Conservation (phyloP, 2,797 vertebrate genomes). For the Spinus olivaceus region DNA sequence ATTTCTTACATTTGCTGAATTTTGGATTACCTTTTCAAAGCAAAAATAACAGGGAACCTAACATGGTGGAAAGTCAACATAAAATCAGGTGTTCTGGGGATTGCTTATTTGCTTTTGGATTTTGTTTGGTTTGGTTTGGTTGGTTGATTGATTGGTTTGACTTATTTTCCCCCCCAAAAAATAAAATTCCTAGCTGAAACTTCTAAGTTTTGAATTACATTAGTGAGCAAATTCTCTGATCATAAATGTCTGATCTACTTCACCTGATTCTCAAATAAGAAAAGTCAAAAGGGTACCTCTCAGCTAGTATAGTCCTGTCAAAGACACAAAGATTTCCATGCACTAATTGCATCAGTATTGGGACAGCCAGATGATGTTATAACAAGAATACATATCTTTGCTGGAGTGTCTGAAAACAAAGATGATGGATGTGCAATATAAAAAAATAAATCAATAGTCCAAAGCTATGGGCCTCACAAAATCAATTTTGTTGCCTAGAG, state of each 20-base stretch:
- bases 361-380: neutral
- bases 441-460: constrained; percentile 28
- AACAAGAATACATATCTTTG: neutral
- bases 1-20: neutral
- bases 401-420: neutral
- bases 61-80: neutral
- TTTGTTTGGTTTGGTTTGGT: neutral
- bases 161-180: accelerated
- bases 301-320: neutral
- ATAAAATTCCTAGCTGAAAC: neutral
- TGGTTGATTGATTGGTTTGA: too few relatives aligned
- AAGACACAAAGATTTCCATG: neutral
- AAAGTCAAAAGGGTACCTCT: neutral
- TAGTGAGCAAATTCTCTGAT: neutral
- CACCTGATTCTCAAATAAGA: neutral
- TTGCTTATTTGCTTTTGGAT: neutral
- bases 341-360: neutral
- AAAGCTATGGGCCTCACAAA: neutral
- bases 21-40: neutral
- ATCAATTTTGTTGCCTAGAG: constrained; percentile 23
- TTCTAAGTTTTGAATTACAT: neutral
- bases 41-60: neutral
- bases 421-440: neutral
- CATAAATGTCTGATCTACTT: neutral
- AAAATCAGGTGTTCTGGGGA: neutral